A percentile compares a stretch with the other conserved stretches of the same genome.
Conservation (phyloP, 2,888 invertebrate genomes). For the Leptinotarsa tumamoca region DNA sequence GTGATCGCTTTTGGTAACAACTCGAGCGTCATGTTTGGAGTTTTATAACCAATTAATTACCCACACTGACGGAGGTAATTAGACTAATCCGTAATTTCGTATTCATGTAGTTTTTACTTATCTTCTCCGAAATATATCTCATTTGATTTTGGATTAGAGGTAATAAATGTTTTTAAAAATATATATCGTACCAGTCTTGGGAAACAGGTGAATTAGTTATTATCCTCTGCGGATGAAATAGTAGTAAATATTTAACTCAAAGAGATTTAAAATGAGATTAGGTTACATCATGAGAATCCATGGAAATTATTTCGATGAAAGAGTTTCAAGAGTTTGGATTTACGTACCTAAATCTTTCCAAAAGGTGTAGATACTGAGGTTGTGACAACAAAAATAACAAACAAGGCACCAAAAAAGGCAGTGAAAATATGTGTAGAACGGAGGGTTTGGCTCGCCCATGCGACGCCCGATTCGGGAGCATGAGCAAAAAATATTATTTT, state of each 20-base stretch:
- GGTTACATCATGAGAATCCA: background rate
- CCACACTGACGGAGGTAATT: background rate
- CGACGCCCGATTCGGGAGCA: no score
- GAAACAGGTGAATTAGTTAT: conserved; percentile 11
- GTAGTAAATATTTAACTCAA: conserved; percentile 4
- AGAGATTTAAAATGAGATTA: background rate
- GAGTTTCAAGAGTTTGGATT: background rate
- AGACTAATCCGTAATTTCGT: conserved; percentile 6
- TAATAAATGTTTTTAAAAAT: conserved; percentile 6
- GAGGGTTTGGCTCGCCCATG: no score
- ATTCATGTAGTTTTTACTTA: conserved; percentile 9
- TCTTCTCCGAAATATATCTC: conserved; percentile 10
- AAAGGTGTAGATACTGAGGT: no score
- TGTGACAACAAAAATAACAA: no score
- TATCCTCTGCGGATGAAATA: background rate
- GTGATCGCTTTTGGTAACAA: background rate
- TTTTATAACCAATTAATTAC: conserved; percentile 4
- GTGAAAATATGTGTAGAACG: no score
- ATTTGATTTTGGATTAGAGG: conserved; percentile 10
- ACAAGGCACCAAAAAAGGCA: no score
- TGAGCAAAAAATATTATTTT: no score
- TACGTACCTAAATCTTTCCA: background rate
- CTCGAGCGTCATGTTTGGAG: background rate
- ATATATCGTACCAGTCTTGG: conserved; percentile 8
- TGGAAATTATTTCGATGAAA: background rate